Conservation (phyloP, 2,888 invertebrate species). For the Trachelus tabidus region DNA sequence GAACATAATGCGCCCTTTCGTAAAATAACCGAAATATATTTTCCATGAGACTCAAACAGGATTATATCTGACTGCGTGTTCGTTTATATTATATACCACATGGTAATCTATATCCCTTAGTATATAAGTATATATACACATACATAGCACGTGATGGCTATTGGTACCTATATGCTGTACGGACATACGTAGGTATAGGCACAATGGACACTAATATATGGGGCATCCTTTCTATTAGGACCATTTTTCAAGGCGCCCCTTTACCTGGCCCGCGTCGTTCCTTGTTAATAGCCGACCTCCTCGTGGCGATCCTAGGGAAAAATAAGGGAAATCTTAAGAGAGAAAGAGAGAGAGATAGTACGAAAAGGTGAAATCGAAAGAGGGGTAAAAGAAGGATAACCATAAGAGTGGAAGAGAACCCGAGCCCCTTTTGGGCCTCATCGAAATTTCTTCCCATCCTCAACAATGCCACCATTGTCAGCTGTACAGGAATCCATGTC, state of each 20-base stretch:
- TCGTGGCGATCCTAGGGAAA: slow-evolving; percentile 3
- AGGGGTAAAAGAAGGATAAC: background rate
- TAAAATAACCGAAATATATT: slow-evolving; percentile 40
- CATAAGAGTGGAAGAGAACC: background rate
- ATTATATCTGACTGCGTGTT: slow-evolving; percentile 15
- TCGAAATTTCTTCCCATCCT: background rate
- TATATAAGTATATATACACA: slow-evolving; percentile 3
- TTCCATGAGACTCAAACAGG: slow-evolving; percentile 22
- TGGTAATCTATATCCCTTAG: background rate
- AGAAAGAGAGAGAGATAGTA: slow-evolving; percentile 6
- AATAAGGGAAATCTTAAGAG: slow-evolving; percentile 6
- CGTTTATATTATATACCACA: background rate
- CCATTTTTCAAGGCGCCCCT: slow-evolving; percentile 32
- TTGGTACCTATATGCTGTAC: slow-evolving; percentile 1
- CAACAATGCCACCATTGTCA: background rate
- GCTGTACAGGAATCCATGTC: background rate
- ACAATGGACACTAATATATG: slow-evolving; percentile 47
- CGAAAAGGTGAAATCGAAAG: background rate
- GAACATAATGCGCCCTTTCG: slow-evolving; percentile 19
- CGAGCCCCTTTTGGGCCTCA: background rate
- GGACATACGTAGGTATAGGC: slow-evolving; percentile 10
- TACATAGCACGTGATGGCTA: background rate
- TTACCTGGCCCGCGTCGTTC: slow-evolving; percentile 22
- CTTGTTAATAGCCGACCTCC: slow-evolving; percentile 26
- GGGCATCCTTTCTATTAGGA: slow-evolving; percentile 33